phyloP scores from a whole-genome alignment of 2,888 invertebrate species.

The Sylvicola fuscatus region DNA sequence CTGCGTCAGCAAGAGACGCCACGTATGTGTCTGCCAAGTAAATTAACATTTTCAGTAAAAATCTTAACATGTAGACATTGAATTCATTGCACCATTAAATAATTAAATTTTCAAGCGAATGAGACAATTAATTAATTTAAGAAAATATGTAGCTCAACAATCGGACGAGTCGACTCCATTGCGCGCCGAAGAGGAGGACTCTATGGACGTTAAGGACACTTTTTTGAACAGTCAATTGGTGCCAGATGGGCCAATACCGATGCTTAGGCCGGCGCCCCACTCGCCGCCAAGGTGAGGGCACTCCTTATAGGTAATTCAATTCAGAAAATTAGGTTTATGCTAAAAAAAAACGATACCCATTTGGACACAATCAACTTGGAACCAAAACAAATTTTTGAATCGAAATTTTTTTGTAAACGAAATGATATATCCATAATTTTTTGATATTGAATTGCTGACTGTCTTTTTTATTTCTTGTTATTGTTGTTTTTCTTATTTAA shows the following conservation, averaged over 20 bases:
- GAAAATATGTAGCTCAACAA: no score
- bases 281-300: slow-evolving; percentile 23
- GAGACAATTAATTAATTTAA: slow-evolving; percentile 1
- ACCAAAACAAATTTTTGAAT: neutral
- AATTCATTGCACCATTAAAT: neutral
- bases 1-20: slow-evolving; percentile 18
- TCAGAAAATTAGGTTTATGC: no score
- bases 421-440: no score
- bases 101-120: neutral
- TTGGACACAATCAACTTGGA: no score
- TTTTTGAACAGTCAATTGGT: slow-evolving; percentile 18
- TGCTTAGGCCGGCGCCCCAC: slow-evolving; percentile 11
- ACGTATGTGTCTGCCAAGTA: no score
- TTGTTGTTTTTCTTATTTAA: no score
- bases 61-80: neutral
- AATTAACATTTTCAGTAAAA: no score
- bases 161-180: slow-evolving; percentile 22
- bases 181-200: slow-evolving; percentile 17
- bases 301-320: slow-evolving; percentile 15
- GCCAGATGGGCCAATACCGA: slow-evolving; percentile 4
- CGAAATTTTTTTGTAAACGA: slow-evolving; percentile 1
- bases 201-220: slow-evolving; percentile 16
- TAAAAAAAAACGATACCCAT: no score
- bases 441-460: no score
- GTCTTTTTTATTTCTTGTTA: no score